These are phyloP conservation scores for Trichopria drosophilae DNA, from an alignment of 2,888 invertebrate species.

Conservation along the genomic window DNA sequence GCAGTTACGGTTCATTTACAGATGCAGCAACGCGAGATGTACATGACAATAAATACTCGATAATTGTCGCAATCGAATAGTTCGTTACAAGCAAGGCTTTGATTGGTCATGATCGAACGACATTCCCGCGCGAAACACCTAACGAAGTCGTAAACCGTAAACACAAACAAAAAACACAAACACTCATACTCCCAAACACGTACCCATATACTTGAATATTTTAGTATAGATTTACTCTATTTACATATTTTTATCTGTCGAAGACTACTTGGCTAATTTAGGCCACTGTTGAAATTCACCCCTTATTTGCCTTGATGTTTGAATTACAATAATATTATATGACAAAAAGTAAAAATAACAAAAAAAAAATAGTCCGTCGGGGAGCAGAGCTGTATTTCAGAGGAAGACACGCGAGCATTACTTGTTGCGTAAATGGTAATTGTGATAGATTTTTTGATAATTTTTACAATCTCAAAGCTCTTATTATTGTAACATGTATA, in stretches of 20 bases:
- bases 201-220: slow-evolving; percentile 55
- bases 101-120: too few relatives aligned
- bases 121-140: too few relatives aligned
- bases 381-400: slow-evolving; percentile 39
- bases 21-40: too few relatives aligned
- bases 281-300: slow-evolving; percentile 60
- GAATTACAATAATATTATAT: slow-evolving; percentile 57
- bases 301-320: slow-evolving; percentile 60
- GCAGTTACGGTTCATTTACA: too few relatives aligned
- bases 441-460: slow-evolving; percentile 72
- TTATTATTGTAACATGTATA: slow-evolving; percentile 56
- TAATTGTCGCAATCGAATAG: too few relatives aligned
- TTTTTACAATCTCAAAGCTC: slow-evolving; percentile 67
- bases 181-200: slow-evolving; percentile 38
- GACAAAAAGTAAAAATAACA: slow-evolving; percentile 39
- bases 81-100: too few relatives aligned
- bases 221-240: slow-evolving; percentile 60
- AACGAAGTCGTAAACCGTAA: too few relatives aligned
- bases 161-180: background rate
- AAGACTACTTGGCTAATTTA: slow-evolving; percentile 59
- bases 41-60: too few relatives aligned
- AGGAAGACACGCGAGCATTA: slow-evolving; percentile 48
- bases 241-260: slow-evolving; percentile 60
- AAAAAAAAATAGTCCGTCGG: slow-evolving; percentile 41
- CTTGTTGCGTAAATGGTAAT: slow-evolving; percentile 60